Percentiles rank a stretch among this genome's conserved stretches.
Conservation (phyloP, 1,140 invertebrate genomes). For the Lamellibrachia luymesi region DNA sequence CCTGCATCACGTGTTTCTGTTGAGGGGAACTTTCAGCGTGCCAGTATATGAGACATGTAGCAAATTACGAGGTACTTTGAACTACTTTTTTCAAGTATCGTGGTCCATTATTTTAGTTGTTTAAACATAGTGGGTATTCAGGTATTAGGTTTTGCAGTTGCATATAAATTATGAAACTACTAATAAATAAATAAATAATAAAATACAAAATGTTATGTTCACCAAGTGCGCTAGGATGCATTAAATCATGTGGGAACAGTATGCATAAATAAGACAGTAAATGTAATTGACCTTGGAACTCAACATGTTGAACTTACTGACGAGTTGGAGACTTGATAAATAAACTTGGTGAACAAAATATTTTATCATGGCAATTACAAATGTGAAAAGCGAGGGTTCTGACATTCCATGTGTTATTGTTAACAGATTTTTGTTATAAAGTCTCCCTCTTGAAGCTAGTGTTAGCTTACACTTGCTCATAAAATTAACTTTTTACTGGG, state of each 20-base stretch:
- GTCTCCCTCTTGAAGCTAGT: too few species aligned
- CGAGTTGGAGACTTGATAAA: neutral
- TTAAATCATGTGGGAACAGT: neutral
- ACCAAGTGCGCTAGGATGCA: neutral
- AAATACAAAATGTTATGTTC: neutral
- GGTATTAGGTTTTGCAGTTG: neutral
- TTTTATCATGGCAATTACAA: neutral
- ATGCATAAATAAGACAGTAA: neutral
- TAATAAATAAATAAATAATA: too few species aligned
- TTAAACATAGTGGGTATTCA: neutral
- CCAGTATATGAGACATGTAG: neutral
- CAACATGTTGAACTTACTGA: neutral
- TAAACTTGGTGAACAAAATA: neutral
- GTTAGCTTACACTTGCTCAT: neutral
- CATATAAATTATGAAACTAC: neutral
- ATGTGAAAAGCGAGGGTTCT: neutral
- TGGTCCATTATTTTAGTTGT: too few species aligned
- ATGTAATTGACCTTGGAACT: neutral
- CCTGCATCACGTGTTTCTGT: too few species aligned
- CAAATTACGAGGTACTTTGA: neutral
- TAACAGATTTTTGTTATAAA: too few species aligned
- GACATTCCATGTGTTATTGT: too few species aligned
- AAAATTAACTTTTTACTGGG: neutral
- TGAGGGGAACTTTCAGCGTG: too few species aligned
- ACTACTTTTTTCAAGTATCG: neutral